phyloP scores from a whole-genome alignment of 2,797 vertebrate genomes.

The Rhinophrynus dorsalis region DNA sequence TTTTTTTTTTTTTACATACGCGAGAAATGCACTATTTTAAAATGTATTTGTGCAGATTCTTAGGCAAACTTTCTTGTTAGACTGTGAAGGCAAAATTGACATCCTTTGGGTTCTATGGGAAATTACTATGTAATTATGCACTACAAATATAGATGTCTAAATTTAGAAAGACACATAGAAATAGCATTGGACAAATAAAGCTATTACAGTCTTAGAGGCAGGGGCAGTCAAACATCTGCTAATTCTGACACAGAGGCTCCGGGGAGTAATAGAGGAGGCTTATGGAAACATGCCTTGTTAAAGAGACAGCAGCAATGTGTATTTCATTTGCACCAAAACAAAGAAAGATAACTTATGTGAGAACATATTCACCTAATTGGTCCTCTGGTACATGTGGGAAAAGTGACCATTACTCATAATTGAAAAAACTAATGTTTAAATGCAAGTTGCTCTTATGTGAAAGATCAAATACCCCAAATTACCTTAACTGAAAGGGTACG shows the following conservation, averaged over 20 bases:
- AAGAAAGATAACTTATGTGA: no score
- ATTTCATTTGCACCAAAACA: no score
- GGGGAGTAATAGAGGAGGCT: not conserved
- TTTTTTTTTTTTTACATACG: no score
- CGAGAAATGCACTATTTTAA: not conserved
- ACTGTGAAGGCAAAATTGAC: not conserved
- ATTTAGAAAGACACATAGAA: constrained; percentile 12
- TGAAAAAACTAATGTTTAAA: no score
- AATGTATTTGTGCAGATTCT: not conserved
- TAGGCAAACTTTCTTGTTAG: not conserved
- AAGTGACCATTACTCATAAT: no score
- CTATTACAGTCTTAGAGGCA: constrained; percentile 5
- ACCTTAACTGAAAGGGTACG: no score
- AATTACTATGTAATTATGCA: constrained; percentile 12
- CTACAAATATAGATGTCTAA: constrained; percentile 31
- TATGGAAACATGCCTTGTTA: not conserved
- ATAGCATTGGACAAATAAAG: constrained; percentile 15
- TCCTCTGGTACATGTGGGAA: no score
- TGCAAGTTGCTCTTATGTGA: no score
- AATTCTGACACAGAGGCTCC: not conserved
- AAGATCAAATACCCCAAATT: no score
- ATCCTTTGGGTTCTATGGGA: not conserved
- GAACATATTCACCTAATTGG: no score
- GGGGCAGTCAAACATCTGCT: constrained; percentile 26
- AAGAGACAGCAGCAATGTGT: not conserved